Base-by-base conservation (phyloP, 2,797 vertebrate genomes). In the Syndactyla subalaris region DNA sequence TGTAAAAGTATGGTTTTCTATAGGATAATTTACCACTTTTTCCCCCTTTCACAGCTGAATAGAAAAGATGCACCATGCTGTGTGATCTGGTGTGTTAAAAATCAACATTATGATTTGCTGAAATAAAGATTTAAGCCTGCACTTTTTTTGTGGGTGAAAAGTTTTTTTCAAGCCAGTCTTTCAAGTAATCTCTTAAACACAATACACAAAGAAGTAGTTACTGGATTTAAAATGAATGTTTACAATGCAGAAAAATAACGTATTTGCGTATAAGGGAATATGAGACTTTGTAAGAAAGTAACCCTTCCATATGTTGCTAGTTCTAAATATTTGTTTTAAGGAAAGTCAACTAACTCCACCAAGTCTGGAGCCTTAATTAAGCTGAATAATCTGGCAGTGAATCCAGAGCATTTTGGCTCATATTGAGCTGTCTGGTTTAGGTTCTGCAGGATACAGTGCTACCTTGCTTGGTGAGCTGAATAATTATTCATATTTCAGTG, bases 401-500 rank as follows among this genome's bases (percentile, higher is more conserved):
- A 96, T 94, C 62, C 96, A 95, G 85, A 59, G 78, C 71, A 84
- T 97, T 97, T 86, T 88, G 95, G 86, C 86, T 85, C 34, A 8
- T 93, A 93, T 76, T 89, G 67, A 96, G 71, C 85, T 83, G 85
- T 91, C 95, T 96, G 92, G 92, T 89, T 95, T 79, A 88, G 89
- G 95, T 92, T 86, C 96, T 74, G 48, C 84, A 92, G 92, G 80
- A 72, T 95, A 46, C 86, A 94, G 72, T 93, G 88, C 92, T 97
- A 97, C 93, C 62, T 97, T 95, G 90, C 76, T 95, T 97, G 86
- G 77, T 67, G 88, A 97, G 48, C 65, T 95, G 92, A 84, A 95
- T 96, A 96, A 97, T 97, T 97, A 96, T 97, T 97, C 97, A 95
- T 96, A 96, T 96, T 94, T 97, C 81, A 38, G 75, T 93, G 85